Evolutionary conservation across 2,888 invertebrate species (phyloP).

Genomic region (Byasa hedistus): DNA sequence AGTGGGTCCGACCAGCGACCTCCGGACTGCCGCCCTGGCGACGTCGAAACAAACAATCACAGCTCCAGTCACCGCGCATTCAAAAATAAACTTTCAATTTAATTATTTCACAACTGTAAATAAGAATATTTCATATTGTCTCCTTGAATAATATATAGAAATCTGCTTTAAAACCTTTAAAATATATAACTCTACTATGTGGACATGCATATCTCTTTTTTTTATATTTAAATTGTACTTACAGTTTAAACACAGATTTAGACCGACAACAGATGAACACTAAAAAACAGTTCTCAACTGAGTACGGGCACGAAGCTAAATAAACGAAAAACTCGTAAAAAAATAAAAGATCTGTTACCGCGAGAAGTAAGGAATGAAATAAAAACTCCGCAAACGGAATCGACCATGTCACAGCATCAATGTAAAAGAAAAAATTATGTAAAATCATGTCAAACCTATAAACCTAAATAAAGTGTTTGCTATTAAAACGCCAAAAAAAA

Average conservation of each 20-base stretch:
- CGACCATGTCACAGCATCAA: constrained; percentile 36
- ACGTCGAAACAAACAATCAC: constrained; percentile 61
- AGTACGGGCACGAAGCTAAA: constrained; percentile 42
- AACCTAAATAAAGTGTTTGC: too few relatives aligned
- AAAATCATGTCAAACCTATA: constrained; percentile 24
- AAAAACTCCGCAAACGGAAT: constrained; percentile 49
- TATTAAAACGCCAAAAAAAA: constrained; percentile 32
- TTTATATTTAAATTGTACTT: constrained; percentile 72
- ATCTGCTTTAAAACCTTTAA: constrained; percentile 73
- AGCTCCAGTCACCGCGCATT: constrained; percentile 45
- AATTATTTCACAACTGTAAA: constrained; percentile 67
- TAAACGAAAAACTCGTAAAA: constrained; percentile 69
- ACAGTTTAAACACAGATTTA: constrained; percentile 67
- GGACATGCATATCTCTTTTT: constrained; percentile 59
- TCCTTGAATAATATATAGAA: constrained; percentile 72
- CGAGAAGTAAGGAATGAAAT: constrained; percentile 71
- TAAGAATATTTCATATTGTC: constrained; percentile 76
- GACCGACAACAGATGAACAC: constrained; percentile 63
- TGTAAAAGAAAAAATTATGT: constrained; percentile 31
- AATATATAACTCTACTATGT: constrained; percentile 69
- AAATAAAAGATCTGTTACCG: constrained; percentile 76
- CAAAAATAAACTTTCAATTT: constrained; percentile 49
- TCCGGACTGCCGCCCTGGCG: constrained; percentile 51
- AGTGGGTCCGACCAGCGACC: constrained; percentile 34
- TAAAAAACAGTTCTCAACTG: constrained; percentile 52